phyloP scores from a whole-genome alignment of 2,888 invertebrate species.

The Galeruca laticollis region DNA sequence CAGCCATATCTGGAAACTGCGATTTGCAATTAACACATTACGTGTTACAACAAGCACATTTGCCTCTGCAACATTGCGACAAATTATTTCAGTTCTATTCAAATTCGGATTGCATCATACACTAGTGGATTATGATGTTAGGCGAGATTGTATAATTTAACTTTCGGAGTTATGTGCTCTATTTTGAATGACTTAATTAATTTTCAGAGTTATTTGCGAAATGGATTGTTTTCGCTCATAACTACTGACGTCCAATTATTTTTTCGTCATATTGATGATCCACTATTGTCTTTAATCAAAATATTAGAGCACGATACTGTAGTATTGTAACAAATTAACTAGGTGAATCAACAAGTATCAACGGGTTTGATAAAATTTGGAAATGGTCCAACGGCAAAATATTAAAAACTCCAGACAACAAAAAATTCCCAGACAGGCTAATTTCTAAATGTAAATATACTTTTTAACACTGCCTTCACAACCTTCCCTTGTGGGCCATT shows the following conservation, averaged over 20 bases:
- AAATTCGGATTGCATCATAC: slow-evolving; percentile 26
- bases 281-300: neutral
- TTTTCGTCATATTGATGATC: neutral
- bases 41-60: slow-evolving; percentile 18
- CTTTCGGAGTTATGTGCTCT: neutral
- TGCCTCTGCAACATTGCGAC: slow-evolving; percentile 23
- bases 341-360: too few relatives aligned
- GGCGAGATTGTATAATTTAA: neutral
- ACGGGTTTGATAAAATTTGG: too few relatives aligned
- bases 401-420: too few relatives aligned
- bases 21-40: slow-evolving; percentile 32
- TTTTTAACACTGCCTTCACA: too few relatives aligned
- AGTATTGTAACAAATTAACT: too few relatives aligned
- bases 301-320: too few relatives aligned
- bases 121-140: slow-evolving; percentile 22
- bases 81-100: slow-evolving; percentile 25
- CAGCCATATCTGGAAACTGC: slow-evolving; percentile 18
- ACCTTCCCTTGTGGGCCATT: too few relatives aligned
- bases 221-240: neutral
- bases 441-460: too few relatives aligned
- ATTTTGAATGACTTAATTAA: slow-evolving; percentile 5
- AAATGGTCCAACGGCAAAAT: too few relatives aligned
- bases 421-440: too few relatives aligned
- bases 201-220: neutral
- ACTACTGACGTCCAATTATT: neutral